Evolutionary conservation across 2,113 vertebrate species (phyloP).

Genomic region (Eurypyga helias): DNA sequence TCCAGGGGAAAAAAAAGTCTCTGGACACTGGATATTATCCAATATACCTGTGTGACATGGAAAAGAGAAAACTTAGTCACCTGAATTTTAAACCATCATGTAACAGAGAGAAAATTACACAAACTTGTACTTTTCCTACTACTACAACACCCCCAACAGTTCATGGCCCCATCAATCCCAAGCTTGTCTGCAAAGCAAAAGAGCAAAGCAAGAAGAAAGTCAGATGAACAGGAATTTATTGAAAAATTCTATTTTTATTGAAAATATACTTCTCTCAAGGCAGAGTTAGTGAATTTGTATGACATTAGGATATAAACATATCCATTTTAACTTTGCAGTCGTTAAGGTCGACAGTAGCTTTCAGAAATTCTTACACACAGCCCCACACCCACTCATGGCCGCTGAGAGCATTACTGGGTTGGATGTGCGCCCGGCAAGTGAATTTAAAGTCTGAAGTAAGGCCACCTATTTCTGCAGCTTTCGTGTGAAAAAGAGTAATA

Average conservation of each 20-base stretch:
- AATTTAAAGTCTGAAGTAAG: background rate
- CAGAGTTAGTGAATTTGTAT: background rate
- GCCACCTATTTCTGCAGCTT: background rate
- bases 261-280: background rate
- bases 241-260: background rate
- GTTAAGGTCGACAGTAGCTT: background rate
- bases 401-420: background rate
- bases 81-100: background rate
- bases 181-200: background rate
- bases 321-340: background rate
- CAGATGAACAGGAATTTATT: background rate
- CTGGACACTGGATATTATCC: background rate
- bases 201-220: background rate
- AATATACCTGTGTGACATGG: background rate
- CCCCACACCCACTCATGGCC: background rate
- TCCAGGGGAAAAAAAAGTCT: background rate
- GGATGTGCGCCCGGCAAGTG: background rate
- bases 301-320: background rate
- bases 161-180: background rate
- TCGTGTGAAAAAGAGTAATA: background rate
- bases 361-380: background rate
- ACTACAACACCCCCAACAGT: background rate
- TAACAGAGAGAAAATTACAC: background rate
- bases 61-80: background rate
- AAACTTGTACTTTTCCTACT: background rate